A percentile compares a stretch with the other conserved stretches of the same genome.
phyloP scores from a whole-genome alignment of 2,888 invertebrate species.

The Ischnus inquisitorius region DNA sequence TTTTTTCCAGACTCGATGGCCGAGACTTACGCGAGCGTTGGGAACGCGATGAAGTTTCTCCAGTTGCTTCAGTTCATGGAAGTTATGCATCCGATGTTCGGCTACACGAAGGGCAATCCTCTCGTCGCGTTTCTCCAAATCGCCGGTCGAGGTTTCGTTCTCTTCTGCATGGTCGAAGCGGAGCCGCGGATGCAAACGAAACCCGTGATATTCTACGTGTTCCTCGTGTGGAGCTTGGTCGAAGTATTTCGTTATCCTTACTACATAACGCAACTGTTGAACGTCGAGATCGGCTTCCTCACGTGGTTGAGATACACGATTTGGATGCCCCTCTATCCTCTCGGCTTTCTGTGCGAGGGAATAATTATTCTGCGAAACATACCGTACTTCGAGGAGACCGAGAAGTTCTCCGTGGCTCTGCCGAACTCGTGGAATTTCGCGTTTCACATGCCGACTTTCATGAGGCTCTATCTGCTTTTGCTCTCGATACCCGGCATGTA shows the following conservation, averaged over 20 bases:
- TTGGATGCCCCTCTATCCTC: conserved; percentile 97
- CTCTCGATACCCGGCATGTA: conserved; percentile 92
- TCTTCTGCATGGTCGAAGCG: conserved; percentile 93
- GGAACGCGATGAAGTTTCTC: conserved; percentile 92
- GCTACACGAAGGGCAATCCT: conserved; percentile 93
- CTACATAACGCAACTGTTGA: conserved; percentile 93
- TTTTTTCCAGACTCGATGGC: conserved; percentile 87
- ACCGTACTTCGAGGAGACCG: conserved; percentile 95
- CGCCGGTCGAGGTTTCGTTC: conserved; percentile 91
- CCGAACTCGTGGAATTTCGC: conserved; percentile 95
- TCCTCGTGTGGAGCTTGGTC: conserved; percentile 92
- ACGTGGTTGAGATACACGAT: conserved; percentile 97
- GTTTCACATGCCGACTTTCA: conserved; percentile 93
- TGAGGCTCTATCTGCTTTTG: conserved; percentile 92
- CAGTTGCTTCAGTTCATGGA: conserved; percentile 95
- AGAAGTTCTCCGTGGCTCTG: conserved; percentile 90
- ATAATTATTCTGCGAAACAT: conserved; percentile 93
- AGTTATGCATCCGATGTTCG: conserved; percentile 95
- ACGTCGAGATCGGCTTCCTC: conserved; percentile 90
- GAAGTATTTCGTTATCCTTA: conserved; percentile 97
- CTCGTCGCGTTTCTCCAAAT: conserved; percentile 93
- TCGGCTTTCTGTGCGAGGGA: conserved; percentile 95
- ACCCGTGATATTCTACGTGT: conserved; percentile 95
- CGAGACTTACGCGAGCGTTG: conserved; percentile 91
- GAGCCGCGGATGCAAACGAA: conserved; percentile 95